Base-by-base conservation (phyloP, 2,113 vertebrate species). In the Egretta garzetta region DNA sequence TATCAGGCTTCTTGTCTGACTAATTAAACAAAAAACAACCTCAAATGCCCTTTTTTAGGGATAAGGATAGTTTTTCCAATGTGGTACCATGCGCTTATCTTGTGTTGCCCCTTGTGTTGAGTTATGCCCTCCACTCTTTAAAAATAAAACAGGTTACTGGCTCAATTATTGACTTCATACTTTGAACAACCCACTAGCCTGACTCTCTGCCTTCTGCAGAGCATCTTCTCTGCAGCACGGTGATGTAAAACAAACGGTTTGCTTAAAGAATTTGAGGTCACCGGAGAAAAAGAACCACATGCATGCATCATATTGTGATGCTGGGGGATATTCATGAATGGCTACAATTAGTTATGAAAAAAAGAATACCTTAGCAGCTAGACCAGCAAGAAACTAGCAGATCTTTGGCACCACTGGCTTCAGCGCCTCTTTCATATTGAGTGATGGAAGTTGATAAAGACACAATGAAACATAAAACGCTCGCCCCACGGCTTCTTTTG, bases 371-470 rank as follows among this genome's bases (percentile, higher is more conserved):
- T 77, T 52, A 73, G 23, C 28, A 74, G 20, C 10, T 30, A 67
- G 32, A 63, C 28, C 23, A 35, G 68, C 8, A 71, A 88, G 55
- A 87, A 76, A 64, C 45, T 12, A n/a, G 22, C 47, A 88, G 30
- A 71, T 71, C 73, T 93, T 80, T 55, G 53, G 14, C 86, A 77
- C 32, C 32, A 67, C 26, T 66, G 72, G n/a, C 59, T 93, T 86
- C 4, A 3, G 20, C 86, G 39, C 8, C 6, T 94, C 67, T 89
- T 74, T 88, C 47, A 86, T 84, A 71, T 32, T 83, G 87, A 94
- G 43, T 60, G 66, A 83, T 85, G 86, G 58, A 90, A 88, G 75
- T 50, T 93, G 87, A 56, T 92, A 89, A 90, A 81, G 83, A 71
- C 35, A 64, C 49, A 84, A 53, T 62, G 85, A 96, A 92, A 92